Evolutionary conservation across 2,113 vertebrate species (phyloP), one percentile per base, ranked within the genome.

Genomic region (Typhlomys cinereus): DNA sequence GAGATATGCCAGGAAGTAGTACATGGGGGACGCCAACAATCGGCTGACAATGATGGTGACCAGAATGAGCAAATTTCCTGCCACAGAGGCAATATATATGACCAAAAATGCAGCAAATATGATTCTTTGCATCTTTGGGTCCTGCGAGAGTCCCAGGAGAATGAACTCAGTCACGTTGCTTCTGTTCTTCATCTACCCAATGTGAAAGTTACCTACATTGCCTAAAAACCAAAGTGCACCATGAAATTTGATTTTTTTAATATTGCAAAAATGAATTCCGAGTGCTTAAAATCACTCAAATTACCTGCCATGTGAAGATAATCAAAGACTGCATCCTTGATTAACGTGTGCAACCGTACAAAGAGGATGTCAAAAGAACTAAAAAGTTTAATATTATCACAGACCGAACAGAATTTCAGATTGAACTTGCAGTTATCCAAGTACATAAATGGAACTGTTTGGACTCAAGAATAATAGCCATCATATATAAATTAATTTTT

Each of bases 161-260:
- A 96, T 15, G 39, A 97, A 97, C 50, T 97, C 90, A 18, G 91
- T 95, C 80, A 97, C 90, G 61, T 94, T n/a, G n/a, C n/a, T 97
- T 11, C 39, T 34, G 1, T 95, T 96, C n/a, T 69, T 74, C 85
- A 61, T 96, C 34, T 23, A 25, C 6, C 64, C 80, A 29, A 17
- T 21, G 0, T n/a, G 13, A 57, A 21, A 27, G 2, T 36, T 76
- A 62, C 52, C 52, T 54, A 57, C 0, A 50, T 78, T 66, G 23
- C 34, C 85, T 85, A n/a, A 34, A 20, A 74, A 46, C 61, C 61
- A 17, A 57, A 41, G 7, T 0, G 5, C 44, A 48, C 31, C 27
- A n/a, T n/a, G 82, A 17, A 29, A 50, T 23, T 39, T 62, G 3
- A 14, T 2, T 0, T 27, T 34, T 52, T 71, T 20, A 48, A 29